Evolutionary conservation across 2,113 vertebrate genomes (phyloP), one percentile per base, ranked within the genome.

Genomic region (Gallinago undulata): DNA sequence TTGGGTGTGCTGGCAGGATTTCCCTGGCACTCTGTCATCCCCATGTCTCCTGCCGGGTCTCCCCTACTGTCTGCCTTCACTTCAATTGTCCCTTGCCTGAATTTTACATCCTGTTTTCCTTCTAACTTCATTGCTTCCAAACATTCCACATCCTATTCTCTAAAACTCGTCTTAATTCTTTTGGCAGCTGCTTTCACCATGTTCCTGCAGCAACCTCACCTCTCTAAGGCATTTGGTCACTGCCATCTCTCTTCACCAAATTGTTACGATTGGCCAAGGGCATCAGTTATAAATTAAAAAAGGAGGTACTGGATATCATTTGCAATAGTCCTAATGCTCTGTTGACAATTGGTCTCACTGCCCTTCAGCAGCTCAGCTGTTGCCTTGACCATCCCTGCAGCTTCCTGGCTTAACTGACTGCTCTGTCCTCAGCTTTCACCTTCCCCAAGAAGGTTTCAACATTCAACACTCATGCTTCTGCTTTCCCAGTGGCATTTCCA

Each of bases 1-100:
- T 96, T 97, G 96, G 96, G 94, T 95, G 87, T 96, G 94, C 94
- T 97, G 96, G 96, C 96, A 97, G 93, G 87, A 91, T 96, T 97
- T 97, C 93, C 89, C 93, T 97, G 94, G 96, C 96, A 97, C 94
- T 96, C 94, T 95, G 96, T 97, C 95, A 97, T 97, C 66, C 89
- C 95, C 67, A 31, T 2, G 9, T 78, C 89, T 95, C 95, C 96
- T 93, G 95, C 96, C 2, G 1, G 69, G 69, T 75, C 35, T 70
- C 51, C 81, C 95, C 74, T 35, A 22, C 95, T 0, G 74, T 13
- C 84, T 82, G 57, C 95, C 91, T 96, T 96, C 22, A 0, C 81
- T 96, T 96, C 77, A 53, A 45, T 67, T 17, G 1, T 96, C 87
- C 93, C 93, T 91, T 83, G 15, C 50, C 93, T 51, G 59, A 93